phyloP scores from a whole-genome alignment of 2,797 vertebrate species.

The Helicolenus hilgendorfi region DNA sequence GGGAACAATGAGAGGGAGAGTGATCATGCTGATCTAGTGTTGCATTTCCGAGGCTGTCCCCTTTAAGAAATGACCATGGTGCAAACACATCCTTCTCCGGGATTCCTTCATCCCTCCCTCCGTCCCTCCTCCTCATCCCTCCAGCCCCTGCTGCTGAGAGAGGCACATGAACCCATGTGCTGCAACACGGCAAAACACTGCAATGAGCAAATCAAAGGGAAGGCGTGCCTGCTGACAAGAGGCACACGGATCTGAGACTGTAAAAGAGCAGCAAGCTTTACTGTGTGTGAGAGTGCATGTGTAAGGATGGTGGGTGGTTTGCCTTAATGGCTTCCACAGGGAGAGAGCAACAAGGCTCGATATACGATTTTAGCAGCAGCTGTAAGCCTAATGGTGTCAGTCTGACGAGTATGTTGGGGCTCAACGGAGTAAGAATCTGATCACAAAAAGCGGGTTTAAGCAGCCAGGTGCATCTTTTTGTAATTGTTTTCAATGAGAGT shows the following conservation, averaged over 20 bases:
- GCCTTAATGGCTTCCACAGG: conserved; percentile 26
- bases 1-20: not conserved
- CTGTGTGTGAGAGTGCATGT: not conserved
- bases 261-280: conserved; percentile 19
- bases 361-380: not conserved
- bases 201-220: conserved; percentile 57
- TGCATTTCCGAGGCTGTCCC: conserved; percentile 36
- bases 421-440: not conserved
- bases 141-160: conserved; percentile 14
- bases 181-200: conserved; percentile 38
- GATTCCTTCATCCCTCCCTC: conserved; percentile 24
- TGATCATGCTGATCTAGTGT: not conserved
- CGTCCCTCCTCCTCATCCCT: not conserved
- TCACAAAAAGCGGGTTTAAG: fast-evolving
- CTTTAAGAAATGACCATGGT: conserved; percentile 33
- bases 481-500: no score
- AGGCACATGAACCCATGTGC: conserved; percentile 22
- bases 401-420: not conserved
- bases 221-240: conserved; percentile 26
- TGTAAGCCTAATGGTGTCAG: not conserved
- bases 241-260: conserved; percentile 15
- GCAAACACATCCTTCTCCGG: conserved; percentile 29
- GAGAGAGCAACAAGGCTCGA: conserved; percentile 20
- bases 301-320: not conserved
- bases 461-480: no score